Base-by-base conservation (phyloP, 1,140 invertebrate genomes). In the Popillia japonica region DNA sequence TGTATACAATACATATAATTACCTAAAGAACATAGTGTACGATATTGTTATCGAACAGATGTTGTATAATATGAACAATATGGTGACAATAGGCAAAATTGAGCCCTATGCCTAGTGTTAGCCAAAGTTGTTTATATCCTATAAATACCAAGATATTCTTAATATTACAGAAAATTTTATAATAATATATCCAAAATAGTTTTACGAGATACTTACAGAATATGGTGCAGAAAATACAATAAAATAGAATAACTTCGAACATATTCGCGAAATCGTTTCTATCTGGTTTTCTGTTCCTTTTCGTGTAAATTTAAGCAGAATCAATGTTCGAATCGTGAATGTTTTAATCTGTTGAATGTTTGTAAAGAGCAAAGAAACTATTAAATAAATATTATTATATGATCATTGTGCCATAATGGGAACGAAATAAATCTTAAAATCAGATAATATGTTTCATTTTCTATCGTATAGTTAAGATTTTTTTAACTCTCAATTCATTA, bases 31-130 rank as follows among this genome's bases (percentile, higher is more conserved):
- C 1, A 34, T 34, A 34, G 27, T 34, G 27, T 34, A 34, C 27
- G 27, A 34, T 34, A 34, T 34, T 34, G 27, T 34, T 34, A 34
- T 34, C 27, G 27, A 34, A 34, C 27, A 34, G 4, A 34, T 4
- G 2, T 34, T 34, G 27, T 34, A 34, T 34, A 34, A 34, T 34
- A 72, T 20, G 40, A 17, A 64, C 22, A 73, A 76, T 80, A 75
- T 78, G 79, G 42, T 64, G 59, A 40, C 75, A 78, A 40, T 78
- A 75, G 79, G 44, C 79, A 78, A 42, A 68, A 64, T 23, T 80
- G 79, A 80, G 79, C 79, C 79, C 79, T 78, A 64, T 77, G 79
- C 23, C 77, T 68, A 41, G 76, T 80, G 68, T 44, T 55, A 48
- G 3, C 44, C n/a, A 14, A 55, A n/a, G 17, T 55, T 55, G 17